phyloP scores from a whole-genome alignment of 2,888 invertebrate species.

The Drosophila prostipennis region DNA sequence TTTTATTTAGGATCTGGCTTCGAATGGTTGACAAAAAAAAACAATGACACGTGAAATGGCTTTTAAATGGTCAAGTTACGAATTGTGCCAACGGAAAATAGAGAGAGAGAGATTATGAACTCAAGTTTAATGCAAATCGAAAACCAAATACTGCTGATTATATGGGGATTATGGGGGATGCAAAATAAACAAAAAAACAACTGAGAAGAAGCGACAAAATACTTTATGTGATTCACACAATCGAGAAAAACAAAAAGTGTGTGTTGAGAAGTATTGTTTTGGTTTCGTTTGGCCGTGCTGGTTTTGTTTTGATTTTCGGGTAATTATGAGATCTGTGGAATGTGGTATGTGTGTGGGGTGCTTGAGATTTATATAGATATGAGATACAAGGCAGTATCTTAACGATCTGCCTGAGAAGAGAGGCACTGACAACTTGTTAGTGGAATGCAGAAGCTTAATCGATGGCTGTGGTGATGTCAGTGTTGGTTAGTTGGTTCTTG shows the following conservation, averaged over 20 bases:
- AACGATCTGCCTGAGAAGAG: slow-evolving; percentile 30
- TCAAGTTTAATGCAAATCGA: slow-evolving; percentile 44
- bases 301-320: slow-evolving; percentile 19
- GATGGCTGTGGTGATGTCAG: slow-evolving; percentile 31
- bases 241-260: slow-evolving; percentile 30
- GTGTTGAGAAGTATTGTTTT: slow-evolving; percentile 29
- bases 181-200: slow-evolving; percentile 9
- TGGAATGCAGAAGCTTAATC: slow-evolving; percentile 37
- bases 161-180: slow-evolving; percentile 30
- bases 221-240: slow-evolving; percentile 24
- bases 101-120: slow-evolving; percentile 23
- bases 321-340: slow-evolving; percentile 35
- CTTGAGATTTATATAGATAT: slow-evolving; percentile 45
- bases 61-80: slow-evolving; percentile 80
- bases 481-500: slow-evolving; percentile 27
- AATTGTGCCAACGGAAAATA: slow-evolving; percentile 62
- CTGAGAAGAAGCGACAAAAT: slow-evolving; percentile 39
- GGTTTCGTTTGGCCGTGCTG: slow-evolving; percentile 11
- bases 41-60: slow-evolving; percentile 83
- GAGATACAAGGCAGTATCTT: slow-evolving; percentile 19
- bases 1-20: slow-evolving; percentile 82
- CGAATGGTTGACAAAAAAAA: slow-evolving; percentile 72
- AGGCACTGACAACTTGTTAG: slow-evolving; percentile 49
- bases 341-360: slow-evolving; percentile 39
- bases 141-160: slow-evolving; percentile 54